A percentile compares a stretch with the other conserved stretches of the same genome.
These are phyloP conservation scores for Bactericera cockerelli DNA, from an alignment of 1,140 invertebrate species.

Conservation along the genomic window DNA sequence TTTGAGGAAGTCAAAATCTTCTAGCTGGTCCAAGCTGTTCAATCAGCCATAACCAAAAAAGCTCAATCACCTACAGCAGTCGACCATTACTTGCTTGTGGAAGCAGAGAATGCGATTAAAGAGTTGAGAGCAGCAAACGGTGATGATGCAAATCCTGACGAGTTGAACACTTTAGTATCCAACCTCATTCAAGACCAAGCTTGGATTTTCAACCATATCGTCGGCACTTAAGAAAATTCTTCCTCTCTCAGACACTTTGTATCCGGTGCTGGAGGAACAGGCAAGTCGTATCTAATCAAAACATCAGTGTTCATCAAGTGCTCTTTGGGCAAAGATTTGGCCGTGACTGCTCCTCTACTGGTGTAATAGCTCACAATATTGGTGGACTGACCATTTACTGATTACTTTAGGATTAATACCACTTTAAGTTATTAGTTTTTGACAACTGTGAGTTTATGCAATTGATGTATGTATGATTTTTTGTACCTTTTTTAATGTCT, in stretches of 20 bases:
- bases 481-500: too few species aligned
- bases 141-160: not conserved
- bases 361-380: constrained; percentile 24
- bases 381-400: constrained; percentile 22
- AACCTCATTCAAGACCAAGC: constrained; percentile 24
- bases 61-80: not conserved
- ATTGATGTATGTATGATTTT: too few species aligned
- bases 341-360: constrained; percentile 23
- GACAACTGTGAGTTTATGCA: too few species aligned
- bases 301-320: constrained; percentile 17
- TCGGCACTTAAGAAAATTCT: constrained; percentile 9
- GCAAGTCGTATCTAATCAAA: constrained; percentile 23
- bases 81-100: not conserved
- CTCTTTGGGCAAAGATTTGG: constrained; percentile 19
- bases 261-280: constrained; percentile 20
- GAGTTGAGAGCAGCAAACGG: not conserved
- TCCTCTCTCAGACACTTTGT: constrained; percentile 15
- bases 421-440: too few species aligned
- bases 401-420: constrained; percentile 20
- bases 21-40: not conserved
- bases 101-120: not conserved
- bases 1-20: constrained; percentile 2
- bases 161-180: constrained; percentile 20
- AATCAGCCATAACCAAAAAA: too few species aligned
- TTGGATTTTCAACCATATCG: constrained; percentile 22